Evolutionary conservation across 2,888 invertebrate genomes (phyloP), one percentile per base, ranked within the genome.

Genomic region (Nymphalis polychloros): DNA sequence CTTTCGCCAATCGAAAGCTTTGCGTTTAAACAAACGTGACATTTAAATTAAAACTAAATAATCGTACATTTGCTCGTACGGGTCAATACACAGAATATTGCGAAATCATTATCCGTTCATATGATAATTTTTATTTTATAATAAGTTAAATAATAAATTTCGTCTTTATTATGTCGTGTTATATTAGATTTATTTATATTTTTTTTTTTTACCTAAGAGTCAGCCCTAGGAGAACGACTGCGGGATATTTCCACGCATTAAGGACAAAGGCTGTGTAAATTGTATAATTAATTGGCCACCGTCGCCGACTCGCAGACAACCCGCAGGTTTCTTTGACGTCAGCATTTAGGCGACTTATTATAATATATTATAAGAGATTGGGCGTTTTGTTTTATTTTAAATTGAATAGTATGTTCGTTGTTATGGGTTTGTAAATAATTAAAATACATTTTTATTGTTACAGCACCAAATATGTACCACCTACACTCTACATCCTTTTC

Each of bases 271-370:
- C 63, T 75, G 79, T 79, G 80, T 84, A 79, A 82, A 83, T 82
- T 81, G 80, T 78, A 75, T 80, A 80, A 83, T 83, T 84, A 82
- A 84, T 84, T 82, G 78, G 72, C 67, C 69, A 71, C 70, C 73
- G 52, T 55, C 46, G 46, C 59, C 68, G 41, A 75, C 75, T 55
- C 31, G n/a, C 27, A 27, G 53, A 55, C 53, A 31, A 74, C 71
- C 74, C 66, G 71, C 78, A 69, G 77, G 80, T 78, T 82, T 80
- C 79, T 75, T 71, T 84, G 83, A 83, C 83, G 82, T 82, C 76
- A 77, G 19, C 41, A 57, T 41, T 57, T 19, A 31, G 53, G n/a
- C n/a, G 35, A 57, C 35, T 57, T 10, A 57, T 31, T 50, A 71
- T n/a, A 16, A 17, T 52, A 35, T 52, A 50, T 27, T 27, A 31